Conservation (phyloP, 2,888 invertebrate species). For the Brassicogethes aeneus region DNA sequence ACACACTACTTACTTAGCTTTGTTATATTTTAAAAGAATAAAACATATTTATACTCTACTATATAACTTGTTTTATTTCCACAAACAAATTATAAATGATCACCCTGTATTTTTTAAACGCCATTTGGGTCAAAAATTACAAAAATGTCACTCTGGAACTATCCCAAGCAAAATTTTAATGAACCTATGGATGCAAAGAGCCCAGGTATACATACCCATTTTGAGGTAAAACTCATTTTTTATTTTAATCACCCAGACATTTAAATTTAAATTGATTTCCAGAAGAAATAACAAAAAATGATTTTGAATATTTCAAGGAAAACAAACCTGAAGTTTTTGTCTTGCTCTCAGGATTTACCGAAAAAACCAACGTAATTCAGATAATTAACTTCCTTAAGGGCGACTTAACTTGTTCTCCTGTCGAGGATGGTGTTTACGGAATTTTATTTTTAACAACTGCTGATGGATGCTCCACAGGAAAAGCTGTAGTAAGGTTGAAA, state of each 20-base stretch:
- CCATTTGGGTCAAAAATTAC: no score
- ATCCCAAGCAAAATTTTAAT: no score
- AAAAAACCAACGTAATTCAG: background rate
- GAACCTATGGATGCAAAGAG: no score
- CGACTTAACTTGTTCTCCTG: background rate
- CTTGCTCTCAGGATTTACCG: background rate
- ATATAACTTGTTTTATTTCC: background rate
- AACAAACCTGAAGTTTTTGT: conserved; percentile 1
- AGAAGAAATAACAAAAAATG: background rate
- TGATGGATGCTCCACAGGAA: background rate
- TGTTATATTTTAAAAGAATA: background rate
- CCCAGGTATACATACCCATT: no score
- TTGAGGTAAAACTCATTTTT: no score
- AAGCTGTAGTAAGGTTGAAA: conserved; percentile 1
- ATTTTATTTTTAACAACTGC: background rate
- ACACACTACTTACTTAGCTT: background rate
- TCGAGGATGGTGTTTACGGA: background rate
- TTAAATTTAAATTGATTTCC: background rate
- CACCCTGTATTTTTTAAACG: no score
- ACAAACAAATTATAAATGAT: background rate
- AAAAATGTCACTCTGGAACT: no score
- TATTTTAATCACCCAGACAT: no score
- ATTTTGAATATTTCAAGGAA: conserved; percentile 1
- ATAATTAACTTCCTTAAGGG: background rate
- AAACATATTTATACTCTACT: background rate